Percentiles rank a stretch among this genome's conserved stretches.
Conservation (phyloP, 64 coral and sea anemone genomes). For the Dendronephthya gigantea region DNA sequence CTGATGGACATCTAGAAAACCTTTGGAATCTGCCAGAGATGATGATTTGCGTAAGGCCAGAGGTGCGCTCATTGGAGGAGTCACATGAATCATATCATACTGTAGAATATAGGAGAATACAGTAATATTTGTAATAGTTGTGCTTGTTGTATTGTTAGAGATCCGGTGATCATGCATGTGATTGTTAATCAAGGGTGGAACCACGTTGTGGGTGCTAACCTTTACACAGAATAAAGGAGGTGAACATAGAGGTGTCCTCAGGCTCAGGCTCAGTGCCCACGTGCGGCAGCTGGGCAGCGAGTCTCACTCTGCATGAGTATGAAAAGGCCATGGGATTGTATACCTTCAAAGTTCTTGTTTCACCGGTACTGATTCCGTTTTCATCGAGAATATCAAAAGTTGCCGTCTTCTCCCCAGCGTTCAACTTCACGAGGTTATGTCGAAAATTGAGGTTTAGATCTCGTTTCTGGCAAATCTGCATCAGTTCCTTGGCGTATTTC, state of each 20-base stretch:
- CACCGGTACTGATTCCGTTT: not conserved
- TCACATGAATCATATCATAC: conserved; percentile 91
- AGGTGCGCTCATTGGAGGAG: conserved; percentile 84
- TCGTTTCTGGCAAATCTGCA: conserved; percentile 62
- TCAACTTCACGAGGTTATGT: conserved; percentile 67
- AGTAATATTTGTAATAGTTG: too few species aligned
- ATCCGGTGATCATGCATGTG: too few species aligned
- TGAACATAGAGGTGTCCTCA: too few species aligned
- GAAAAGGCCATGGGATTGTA: too few species aligned
- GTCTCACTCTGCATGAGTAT: too few species aligned
- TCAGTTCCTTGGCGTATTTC: conserved; percentile 76
- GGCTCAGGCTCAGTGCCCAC: too few species aligned
- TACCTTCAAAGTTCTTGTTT: conserved; percentile 3
- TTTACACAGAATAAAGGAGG: too few species aligned
- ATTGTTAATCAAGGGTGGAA: too few species aligned
- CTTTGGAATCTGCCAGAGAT: conserved; percentile 54
- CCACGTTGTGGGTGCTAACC: too few species aligned
- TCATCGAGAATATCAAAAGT: conserved; percentile 68
- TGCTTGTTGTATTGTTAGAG: too few species aligned
- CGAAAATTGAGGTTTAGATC: conserved; percentile 76
- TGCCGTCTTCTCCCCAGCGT: conserved; percentile 64
- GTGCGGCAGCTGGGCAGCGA: too few species aligned
- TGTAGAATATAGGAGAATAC: not conserved
- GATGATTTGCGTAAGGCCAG: conserved; percentile 41
- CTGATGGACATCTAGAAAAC: conserved; percentile 87